A percentile compares a stretch with the other conserved stretches of the same genome.
Conservation (phyloP, 2,113 vertebrate species). For the Phylloscopus trochiloides region DNA sequence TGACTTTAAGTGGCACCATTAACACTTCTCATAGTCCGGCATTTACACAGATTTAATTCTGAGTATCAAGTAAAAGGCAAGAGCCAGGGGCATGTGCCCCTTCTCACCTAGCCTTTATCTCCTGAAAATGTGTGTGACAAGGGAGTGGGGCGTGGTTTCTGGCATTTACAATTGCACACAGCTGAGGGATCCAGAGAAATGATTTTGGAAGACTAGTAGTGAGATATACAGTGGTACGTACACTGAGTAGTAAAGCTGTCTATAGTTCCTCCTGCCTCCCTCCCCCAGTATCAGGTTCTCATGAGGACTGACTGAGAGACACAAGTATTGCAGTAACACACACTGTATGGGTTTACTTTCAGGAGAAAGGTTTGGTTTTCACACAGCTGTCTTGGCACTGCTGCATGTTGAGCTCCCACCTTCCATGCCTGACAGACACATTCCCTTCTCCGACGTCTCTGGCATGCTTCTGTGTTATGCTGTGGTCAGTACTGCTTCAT, state of each 20-base stretch:
- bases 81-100: neutral
- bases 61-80: neutral
- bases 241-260: neutral
- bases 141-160: neutral
- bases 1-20: neutral
- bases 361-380: constrained; percentile 4
- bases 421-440: neutral
- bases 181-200: neutral
- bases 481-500: neutral
- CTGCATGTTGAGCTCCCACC: neutral
- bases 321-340: neutral
- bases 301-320: constrained; percentile 3
- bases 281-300: neutral
- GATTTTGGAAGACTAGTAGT: neutral
- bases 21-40: neutral
- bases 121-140: neutral
- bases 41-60: neutral
- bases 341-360: neutral
- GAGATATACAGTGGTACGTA: neutral
- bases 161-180: neutral
- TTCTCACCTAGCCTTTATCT: neutral
- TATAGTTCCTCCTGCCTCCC: neutral
- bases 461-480: neutral
- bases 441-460: neutral
- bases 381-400: neutral